Evolutionary conservation across 2,797 vertebrate genomes (phyloP).

Genomic region (Anguilla anguilla): DNA sequence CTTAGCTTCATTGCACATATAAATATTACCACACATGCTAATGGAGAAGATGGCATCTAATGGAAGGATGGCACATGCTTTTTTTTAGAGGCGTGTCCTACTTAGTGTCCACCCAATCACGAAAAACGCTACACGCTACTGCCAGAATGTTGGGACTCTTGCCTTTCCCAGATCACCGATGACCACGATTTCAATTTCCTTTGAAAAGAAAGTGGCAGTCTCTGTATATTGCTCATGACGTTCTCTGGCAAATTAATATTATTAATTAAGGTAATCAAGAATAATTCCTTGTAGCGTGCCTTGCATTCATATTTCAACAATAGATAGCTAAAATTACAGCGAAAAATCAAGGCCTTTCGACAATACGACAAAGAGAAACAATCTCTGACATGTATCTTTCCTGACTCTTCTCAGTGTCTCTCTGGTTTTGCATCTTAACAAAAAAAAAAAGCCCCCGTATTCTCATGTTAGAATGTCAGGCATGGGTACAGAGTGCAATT

Average conservation of each 20-base stretch:
- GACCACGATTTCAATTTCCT: background rate
- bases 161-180: background rate
- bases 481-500: background rate
- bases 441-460: background rate
- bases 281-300: background rate
- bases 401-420: background rate
- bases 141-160: too few species aligned
- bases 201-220: background rate
- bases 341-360: background rate
- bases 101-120: background rate
- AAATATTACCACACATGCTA: background rate
- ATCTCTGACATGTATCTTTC: background rate
- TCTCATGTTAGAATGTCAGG: background rate
- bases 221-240: background rate
- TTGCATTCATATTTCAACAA: background rate
- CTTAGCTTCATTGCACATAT: background rate
- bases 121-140: too few species aligned
- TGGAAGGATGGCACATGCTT: background rate
- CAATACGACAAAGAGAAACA: background rate
- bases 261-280: background rate
- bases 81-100: background rate
- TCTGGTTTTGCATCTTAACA: background rate
- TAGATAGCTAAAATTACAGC: background rate
- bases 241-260: background rate
- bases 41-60: background rate